Conservation (phyloP, 2,797 vertebrate genomes). For the Mus spretus region DNA sequence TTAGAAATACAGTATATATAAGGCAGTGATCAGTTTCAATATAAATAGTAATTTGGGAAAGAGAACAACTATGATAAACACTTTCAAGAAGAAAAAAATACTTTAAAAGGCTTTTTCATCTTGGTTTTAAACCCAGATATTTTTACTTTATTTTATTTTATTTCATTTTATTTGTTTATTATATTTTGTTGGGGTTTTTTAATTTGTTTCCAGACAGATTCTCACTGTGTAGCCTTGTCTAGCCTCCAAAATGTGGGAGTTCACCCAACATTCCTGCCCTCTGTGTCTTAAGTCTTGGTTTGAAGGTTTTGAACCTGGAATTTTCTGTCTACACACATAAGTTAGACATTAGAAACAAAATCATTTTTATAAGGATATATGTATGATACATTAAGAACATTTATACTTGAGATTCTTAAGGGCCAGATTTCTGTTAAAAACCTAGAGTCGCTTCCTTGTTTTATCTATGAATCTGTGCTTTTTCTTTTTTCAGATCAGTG, state of each 20-base stretch:
- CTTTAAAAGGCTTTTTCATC: conserved; percentile 20
- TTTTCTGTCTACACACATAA: neutral
- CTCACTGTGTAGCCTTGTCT: neutral
- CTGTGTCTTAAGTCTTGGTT: conserved; percentile 35
- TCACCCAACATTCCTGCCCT: neutral
- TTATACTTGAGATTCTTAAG: conserved; percentile 51
- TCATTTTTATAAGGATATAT: neutral
- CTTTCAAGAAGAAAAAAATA: neutral
- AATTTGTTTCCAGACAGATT: neutral
- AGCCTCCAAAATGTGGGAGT: too few relatives aligned
- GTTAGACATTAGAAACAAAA: neutral
- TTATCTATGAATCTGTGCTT: conserved; percentile 58
- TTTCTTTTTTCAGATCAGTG: conserved; percentile 93
- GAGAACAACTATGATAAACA: neutral
- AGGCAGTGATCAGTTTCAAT: neutral
- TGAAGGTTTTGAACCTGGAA: conserved; percentile 33
- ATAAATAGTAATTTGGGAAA: neutral
- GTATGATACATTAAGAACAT: conserved; percentile 19
- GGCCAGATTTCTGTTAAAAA: conserved; percentile 35
- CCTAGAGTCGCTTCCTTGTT: neutral
- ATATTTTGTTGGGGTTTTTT: too few relatives aligned
- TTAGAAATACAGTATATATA: neutral
- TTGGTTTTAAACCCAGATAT: conserved; percentile 53
- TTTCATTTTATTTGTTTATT: neutral
- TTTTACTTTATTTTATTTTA: neutral